Evolutionary conservation across 2,797 vertebrate species (phyloP), one percentile per base, ranked within the genome.

Genomic region (Moxostoma hubbsi): DNA sequence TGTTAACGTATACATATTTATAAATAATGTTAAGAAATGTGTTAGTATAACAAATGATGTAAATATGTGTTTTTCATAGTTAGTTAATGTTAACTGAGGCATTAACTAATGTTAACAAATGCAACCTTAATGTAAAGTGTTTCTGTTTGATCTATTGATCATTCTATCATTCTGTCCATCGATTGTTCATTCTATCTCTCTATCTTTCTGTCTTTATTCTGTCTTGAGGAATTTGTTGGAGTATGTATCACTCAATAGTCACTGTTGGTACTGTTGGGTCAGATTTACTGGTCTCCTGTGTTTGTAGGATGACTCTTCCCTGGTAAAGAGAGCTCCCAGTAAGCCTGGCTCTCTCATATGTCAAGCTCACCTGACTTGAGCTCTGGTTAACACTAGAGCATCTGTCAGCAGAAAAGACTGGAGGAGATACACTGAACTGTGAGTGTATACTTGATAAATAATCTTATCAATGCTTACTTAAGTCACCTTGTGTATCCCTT

Each of bases 321-420:
- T 85, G 75, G 77, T 80, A 49, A 92, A 87, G 54, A 83, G 93
- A 57, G 87, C 85, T 50, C 88, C 92, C 66, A 82, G 83, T 79
- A 96, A 90, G 85, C 87, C 89, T 13, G 85, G 88, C 70, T 75
- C 96, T 74, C 75, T 91, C 81, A 89, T 98, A 76, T 90, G 86
- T 85, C 94, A 92, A 81, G 88, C 92, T 49, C 95, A 99, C 69
- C 81, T 98, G 76, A 88, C 91, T 82, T 84, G 94, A 2, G 96
- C 97, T 1, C 89, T 98, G 82, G 85, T 88, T 68, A 88, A 79
- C 65, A 96, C 94, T 80, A 94, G 94, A 82, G 94, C 96, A 0
- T 99, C 97, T 55, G 90, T 98, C 77, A 94, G 90, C 88, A 93
- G 90, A 81, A 94, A 95, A 0, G 96, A 98, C 89, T 97, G 96